Percentiles rank a stretch among this genome's conserved stretches.
phyloP scores from a whole-genome alignment of 2,113 vertebrate genomes.

The Blennius ocellaris region DNA sequence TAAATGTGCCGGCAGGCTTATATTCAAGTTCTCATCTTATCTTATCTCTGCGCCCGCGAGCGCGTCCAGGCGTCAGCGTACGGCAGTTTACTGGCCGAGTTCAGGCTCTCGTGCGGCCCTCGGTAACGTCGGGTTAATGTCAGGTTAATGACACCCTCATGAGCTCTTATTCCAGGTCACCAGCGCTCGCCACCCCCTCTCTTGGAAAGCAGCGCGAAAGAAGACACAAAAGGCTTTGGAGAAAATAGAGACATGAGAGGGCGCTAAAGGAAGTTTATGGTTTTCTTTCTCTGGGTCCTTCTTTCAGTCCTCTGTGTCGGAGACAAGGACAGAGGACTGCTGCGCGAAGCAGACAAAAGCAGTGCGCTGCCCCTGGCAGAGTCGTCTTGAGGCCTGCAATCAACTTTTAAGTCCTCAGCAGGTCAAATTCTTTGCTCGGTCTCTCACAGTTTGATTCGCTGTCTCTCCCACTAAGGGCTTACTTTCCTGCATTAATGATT shows the following conservation, averaged over 20 bases:
- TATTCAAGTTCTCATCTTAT: neutral
- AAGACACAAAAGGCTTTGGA: constrained; percentile 68
- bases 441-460: constrained; percentile 15
- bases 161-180: constrained; percentile 78
- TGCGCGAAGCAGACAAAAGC: constrained; percentile 64
- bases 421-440: constrained; percentile 48
- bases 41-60: constrained; percentile 8
- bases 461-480: constrained; percentile 2
- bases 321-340: constrained; percentile 49
- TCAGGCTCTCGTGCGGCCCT: constrained; percentile 16
- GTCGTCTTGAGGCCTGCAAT: constrained; percentile 53
- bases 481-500: constrained; percentile 12
- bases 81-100: constrained; percentile 11
- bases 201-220: constrained; percentile 45
- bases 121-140: constrained; percentile 69
- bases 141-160: constrained; percentile 77
- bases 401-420: constrained; percentile 53
- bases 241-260: constrained; percentile 71
- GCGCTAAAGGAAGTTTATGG: constrained; percentile 73
- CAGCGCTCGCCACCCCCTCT: constrained; percentile 20
- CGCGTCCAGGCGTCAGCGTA: neutral
- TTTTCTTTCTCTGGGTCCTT: constrained; percentile 58
- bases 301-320: constrained; percentile 40
- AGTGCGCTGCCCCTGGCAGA: constrained; percentile 27
- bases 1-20: neutral